phyloP scores from a whole-genome alignment of 2,888 invertebrate species.

The Drosophila neonasuta region DNA sequence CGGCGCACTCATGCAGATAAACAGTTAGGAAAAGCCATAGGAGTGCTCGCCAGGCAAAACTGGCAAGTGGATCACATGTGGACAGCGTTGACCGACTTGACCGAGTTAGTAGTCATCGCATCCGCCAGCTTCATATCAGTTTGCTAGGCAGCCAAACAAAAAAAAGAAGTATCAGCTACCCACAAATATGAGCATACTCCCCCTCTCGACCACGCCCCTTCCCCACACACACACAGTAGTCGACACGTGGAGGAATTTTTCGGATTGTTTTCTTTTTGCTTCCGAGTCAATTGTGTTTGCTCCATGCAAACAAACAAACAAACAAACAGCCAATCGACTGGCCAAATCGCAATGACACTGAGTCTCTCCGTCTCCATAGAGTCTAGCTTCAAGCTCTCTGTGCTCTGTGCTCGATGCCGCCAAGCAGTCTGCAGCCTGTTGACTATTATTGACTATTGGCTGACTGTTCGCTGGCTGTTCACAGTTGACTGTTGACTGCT shows the following conservation, averaged over 20 bases:
- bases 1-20: constrained; percentile 67
- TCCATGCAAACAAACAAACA: constrained; percentile 49
- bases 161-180: constrained; percentile 32
- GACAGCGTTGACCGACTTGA: constrained; percentile 60
- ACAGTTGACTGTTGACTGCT: constrained; percentile 9
- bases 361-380: not conserved
- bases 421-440: constrained; percentile 56
- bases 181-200: constrained; percentile 18
- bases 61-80: constrained; percentile 62
- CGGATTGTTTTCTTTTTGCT: constrained; percentile 28
- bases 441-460: constrained; percentile 24
- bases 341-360: constrained; percentile 27
- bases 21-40: constrained; percentile 71
- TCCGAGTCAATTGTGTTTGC: constrained; percentile 70
- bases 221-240: constrained; percentile 28
- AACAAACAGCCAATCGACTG: constrained; percentile 9
- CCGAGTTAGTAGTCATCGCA: constrained; percentile 52
- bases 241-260: constrained; percentile 58
- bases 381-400: not conserved
- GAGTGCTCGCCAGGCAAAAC: constrained; percentile 38
- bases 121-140: constrained; percentile 45
- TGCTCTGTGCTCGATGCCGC: constrained; percentile 30
- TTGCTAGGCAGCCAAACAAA: constrained; percentile 14
- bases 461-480: constrained; percentile 29
- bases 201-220: constrained; percentile 1